Evolutionary conservation across 1,140 invertebrate species (phyloP), one percentile per base, ranked within the genome.

Genomic region (Drosophila lini): DNA sequence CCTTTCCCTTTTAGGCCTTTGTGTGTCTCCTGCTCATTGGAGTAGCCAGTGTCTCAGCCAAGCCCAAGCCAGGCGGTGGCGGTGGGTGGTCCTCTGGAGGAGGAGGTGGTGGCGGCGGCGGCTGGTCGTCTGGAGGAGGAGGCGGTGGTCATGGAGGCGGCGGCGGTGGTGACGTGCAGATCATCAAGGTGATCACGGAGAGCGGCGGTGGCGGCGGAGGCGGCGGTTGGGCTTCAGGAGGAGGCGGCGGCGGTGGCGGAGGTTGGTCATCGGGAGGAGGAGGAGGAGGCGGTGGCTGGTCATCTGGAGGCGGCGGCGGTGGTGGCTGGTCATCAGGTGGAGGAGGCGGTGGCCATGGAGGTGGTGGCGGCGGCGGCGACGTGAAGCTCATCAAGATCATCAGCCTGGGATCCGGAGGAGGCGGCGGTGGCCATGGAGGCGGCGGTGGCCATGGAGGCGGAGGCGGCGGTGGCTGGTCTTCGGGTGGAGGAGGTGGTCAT

Each of bases 21-120:
- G 90, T 91, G 44, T 91, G 90, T 77, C 81, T 91, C 48, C 19
- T 91, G 75, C 57, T 91, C 32, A 81, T 91, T 47, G 85, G 90
- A 53, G 90, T 60, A 32, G 85, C 85, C 64, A 81, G 82, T 50
- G 90, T 91, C 10, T 73, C 80, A n/a, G 81, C 80, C 41, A 91
- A 91, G 47, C 90, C 90, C 2, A 91, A 91, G 52, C 89, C 68
- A 56, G 75, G 56, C 4, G 80, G 80, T n/a, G 80, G 88, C 5
- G 79, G 81, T 8, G 83, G 82, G 8, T 86, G 82, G 83, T 86
- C 83, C 11, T 76, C 75, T 1, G 74, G 86, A 9, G 70, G 78
- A 4, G 76, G 75, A 9, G 58, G 78, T 22, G 64, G 78, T 6
- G 65, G 65, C 9, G 75, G 10, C 9, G 47, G 48, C 11, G 50